Evolutionary conservation across 1,140 invertebrate genomes (phyloP), one percentile per base, ranked within the genome.

Genomic region (Pachypeltis micranthus): DNA sequence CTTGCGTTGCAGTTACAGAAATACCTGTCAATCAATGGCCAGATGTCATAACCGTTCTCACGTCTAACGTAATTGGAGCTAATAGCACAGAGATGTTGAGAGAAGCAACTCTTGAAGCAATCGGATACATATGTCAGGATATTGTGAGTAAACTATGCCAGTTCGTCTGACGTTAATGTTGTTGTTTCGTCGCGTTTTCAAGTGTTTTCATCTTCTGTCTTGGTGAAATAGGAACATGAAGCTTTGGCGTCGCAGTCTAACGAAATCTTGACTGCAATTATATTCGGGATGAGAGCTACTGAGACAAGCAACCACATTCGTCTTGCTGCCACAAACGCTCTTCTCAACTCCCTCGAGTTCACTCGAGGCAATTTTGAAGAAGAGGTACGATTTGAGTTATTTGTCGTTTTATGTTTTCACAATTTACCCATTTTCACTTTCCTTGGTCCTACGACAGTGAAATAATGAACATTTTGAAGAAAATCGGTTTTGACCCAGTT

Each of bases 311-410:
- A 85, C 74, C 84, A 93, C 74, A 91, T 96, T 0, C 79, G 90
- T 64, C 78, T 98, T 55, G 96, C 96, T 29, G 97, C 97, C 2
- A 98, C 96, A 14, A 95, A 87, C 71, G 96, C 97, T 7, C 79
- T 99, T 16, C 82, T 93, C n/a, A 99, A 99, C 76, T 98, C 96
- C 0, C 75, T 99, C 24, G 97, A 99, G 79, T 99, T 99, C 72
- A 99, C 96, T 4, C 92, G 92, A 78, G 90, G 90, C 16, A 99
- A 99, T 78, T 99, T 99, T 79, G 93, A 97, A 69, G 93, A 92
- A 74, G 93, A 97, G 72, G 85, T 87, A 76, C n/a, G n/a, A n/a
- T n/a, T n/a, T n/a, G n/a, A 66, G 63, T 63, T 62, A 39, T 51
- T 63, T 58, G 54, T 58, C 16, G 58, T 24, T 39, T 39, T 62